These are phyloP conservation scores for Equus quagga DNA, from an alignment of 2,113 vertebrate species.

Conservation along the genomic window DNA sequence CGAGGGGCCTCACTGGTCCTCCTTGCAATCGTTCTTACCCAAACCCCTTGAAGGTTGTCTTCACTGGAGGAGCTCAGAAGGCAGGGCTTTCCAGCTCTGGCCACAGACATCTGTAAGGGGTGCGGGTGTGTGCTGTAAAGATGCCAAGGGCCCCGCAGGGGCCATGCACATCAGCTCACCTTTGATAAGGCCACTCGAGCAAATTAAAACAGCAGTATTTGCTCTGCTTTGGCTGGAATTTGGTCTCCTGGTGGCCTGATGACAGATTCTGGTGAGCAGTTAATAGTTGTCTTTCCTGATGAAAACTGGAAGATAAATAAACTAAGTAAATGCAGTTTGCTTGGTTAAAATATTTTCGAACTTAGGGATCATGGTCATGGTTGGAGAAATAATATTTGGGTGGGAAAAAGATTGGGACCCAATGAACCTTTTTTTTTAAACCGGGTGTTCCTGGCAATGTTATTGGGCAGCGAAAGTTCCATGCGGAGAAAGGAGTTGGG, in stretches of 20 bases:
- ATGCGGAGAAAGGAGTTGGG: background rate
- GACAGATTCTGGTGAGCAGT: rapidly evolving
- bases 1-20: background rate
- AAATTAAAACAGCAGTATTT: rapidly evolving
- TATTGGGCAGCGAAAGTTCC: rapidly evolving
- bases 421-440: background rate
- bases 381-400: background rate
- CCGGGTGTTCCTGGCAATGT: background rate
- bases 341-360: background rate
- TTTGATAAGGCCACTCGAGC: rapidly evolving
- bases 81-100: background rate
- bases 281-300: background rate
- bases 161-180: rapidly evolving
- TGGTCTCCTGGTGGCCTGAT: background rate
- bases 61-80: background rate
- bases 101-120: rapidly evolving
- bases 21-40: background rate
- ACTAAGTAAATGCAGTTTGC: background rate
- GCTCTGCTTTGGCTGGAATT: background rate
- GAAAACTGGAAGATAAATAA: background rate
- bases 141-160: background rate
- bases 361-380: rapidly evolving
- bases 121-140: rapidly evolving
- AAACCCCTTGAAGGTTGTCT: background rate
- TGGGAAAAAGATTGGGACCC: background rate